Conservation (phyloP, 2,797 vertebrate species). For the Gastrophryne carolinensis region DNA sequence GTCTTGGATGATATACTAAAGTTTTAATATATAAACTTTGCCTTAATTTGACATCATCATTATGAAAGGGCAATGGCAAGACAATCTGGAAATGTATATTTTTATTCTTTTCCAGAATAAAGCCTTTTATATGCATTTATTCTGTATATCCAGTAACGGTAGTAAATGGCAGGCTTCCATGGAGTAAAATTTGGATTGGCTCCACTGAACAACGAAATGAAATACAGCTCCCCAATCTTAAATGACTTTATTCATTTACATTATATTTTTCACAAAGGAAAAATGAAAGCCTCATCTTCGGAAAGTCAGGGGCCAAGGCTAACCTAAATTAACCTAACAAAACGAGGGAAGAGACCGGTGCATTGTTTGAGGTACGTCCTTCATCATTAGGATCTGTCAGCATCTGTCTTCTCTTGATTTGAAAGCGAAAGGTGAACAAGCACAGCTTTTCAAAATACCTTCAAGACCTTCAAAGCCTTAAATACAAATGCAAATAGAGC, state of each 20-base stretch:
- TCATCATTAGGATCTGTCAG: slow-evolving; percentile 45
- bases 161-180: slow-evolving; percentile 34
- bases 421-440: slow-evolving; percentile 20
- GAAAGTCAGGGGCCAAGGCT: slow-evolving; percentile 22
- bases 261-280: slow-evolving; percentile 19
- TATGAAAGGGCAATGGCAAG: too few species aligned
- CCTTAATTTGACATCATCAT: too few species aligned
- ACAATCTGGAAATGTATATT: too few species aligned
- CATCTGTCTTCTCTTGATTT: slow-evolving; percentile 35
- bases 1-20: too few species aligned
- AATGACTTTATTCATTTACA: slow-evolving; percentile 36
- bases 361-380: slow-evolving; percentile 31
- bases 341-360: slow-evolving; percentile 27
- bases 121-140: slow-evolving; percentile 28
- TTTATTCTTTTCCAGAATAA: neutral
- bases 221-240: slow-evolving; percentile 39
- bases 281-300: slow-evolving; percentile 27
- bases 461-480: neutral
- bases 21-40: too few species aligned
- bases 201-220: slow-evolving; percentile 47
- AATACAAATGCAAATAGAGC: slow-evolving; percentile 23
- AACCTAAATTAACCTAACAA: slow-evolving; percentile 46
- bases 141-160: slow-evolving; percentile 12
- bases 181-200: slow-evolving; percentile 32
- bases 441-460: slow-evolving; percentile 23